Conservation (phyloP, 2,113 vertebrate species). For the Clarias gariepinus region DNA sequence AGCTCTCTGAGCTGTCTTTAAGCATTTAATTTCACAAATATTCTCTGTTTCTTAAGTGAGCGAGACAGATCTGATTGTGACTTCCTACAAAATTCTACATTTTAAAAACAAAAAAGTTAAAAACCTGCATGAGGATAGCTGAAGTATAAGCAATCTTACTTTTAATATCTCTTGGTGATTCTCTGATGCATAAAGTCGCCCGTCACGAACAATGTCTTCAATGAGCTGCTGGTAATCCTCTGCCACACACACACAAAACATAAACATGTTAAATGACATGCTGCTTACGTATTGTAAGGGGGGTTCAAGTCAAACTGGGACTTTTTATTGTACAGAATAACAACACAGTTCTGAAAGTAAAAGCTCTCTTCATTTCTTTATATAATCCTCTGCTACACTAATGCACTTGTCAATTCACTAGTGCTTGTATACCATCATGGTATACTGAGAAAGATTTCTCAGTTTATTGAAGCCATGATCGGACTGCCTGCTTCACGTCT, state of each 20-base stretch:
- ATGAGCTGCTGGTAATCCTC: constrained; percentile 98
- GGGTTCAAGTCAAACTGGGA: no score
- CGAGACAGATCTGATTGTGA: background rate
- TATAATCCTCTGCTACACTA: no score
- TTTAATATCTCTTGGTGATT: constrained; percentile 99
- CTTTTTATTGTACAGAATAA: no score
- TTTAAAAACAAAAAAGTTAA: background rate
- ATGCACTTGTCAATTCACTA: no score
- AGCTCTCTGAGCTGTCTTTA: no score
- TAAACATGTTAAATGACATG: background rate
- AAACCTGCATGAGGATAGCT: background rate
- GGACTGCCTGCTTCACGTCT: no score
- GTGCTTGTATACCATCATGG: no score
- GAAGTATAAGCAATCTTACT: constrained; percentile 61
- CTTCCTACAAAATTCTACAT: background rate
- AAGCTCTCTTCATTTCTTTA: no score
- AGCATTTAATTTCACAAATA: background rate
- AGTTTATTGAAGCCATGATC: no score
- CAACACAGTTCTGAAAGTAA: no score
- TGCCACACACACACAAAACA: constrained; percentile 65
- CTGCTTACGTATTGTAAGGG: background rate
- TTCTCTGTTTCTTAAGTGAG: background rate
- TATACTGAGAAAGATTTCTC: no score
- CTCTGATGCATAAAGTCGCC: constrained; percentile 95
- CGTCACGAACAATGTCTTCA: constrained; percentile 97